phyloP scores from a whole-genome alignment of 2,888 invertebrate genomes.

The Cheilosia vernalis region DNA sequence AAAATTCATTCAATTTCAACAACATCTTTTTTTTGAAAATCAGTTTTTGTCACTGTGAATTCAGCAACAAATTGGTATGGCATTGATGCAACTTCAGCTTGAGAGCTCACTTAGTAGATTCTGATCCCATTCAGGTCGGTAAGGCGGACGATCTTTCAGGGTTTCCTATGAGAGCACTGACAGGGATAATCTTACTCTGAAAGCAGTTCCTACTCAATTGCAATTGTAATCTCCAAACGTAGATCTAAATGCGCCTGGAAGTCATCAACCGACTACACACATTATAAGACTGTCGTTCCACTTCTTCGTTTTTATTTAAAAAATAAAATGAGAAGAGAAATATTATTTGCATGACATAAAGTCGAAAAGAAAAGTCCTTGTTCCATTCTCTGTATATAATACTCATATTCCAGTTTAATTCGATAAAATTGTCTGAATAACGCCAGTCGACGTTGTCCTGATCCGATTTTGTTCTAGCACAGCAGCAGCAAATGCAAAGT shows the following conservation, averaged over 20 bases:
- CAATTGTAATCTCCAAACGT: too few relatives aligned
- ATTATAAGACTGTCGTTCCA: not conserved
- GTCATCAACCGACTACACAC: not conserved
- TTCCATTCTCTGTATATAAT: conserved; percentile 7
- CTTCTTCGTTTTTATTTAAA: conserved; percentile 16
- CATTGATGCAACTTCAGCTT: too few relatives aligned
- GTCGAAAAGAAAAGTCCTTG: conserved; percentile 27
- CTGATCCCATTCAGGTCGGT: too few relatives aligned
- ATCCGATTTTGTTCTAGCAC: conserved; percentile 59
- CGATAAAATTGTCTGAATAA: conserved; percentile 69
- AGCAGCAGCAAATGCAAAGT: conserved; percentile 13
- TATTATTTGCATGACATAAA: conserved; percentile 43
- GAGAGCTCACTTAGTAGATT: too few relatives aligned
- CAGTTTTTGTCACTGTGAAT: too few relatives aligned
- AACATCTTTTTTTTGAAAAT: too few relatives aligned
- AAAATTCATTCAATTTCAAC: too few relatives aligned
- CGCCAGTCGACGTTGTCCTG: conserved; percentile 60
- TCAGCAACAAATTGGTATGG: too few relatives aligned
- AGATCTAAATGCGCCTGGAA: not conserved
- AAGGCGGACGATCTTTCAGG: too few relatives aligned
- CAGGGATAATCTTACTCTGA: too few relatives aligned
- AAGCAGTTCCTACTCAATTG: too few relatives aligned
- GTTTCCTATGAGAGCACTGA: too few relatives aligned
- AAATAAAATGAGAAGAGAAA: not conserved
- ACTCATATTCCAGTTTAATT: conserved; percentile 53